Conservation (phyloP, 2,113 vertebrate genomes). For the Hymenochirus boettgeri region DNA sequence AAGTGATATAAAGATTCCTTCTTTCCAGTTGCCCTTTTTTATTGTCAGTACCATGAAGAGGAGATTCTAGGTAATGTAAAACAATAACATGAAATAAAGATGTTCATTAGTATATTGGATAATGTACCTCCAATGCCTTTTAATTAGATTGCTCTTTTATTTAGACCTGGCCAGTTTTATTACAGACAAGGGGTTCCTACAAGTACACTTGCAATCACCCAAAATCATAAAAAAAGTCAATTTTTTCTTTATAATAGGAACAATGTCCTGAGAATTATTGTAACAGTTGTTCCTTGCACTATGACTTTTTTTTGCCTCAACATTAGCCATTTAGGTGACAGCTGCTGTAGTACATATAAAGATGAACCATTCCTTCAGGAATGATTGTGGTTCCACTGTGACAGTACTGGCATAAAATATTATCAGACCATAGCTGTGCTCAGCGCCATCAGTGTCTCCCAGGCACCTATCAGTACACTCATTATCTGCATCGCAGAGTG, state of each 20-base stretch:
- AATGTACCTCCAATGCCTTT: conserved; percentile 73
- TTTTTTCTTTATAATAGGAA: conserved; percentile 56
- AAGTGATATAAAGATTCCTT: too few species aligned
- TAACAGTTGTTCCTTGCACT: conserved; percentile 71
- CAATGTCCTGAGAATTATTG: conserved; percentile 74
- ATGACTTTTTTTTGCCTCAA: conserved; percentile 68
- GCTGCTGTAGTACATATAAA: conserved; percentile 79
- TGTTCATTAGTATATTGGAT: conserved; percentile 11
- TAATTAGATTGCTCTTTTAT: conserved; percentile 74
- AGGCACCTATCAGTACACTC: conserved; percentile 94
- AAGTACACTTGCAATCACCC: conserved; percentile 54
- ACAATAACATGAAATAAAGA: too few species aligned
- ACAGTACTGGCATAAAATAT: conserved; percentile 75
- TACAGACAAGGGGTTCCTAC: conserved; percentile 54
- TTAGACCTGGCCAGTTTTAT: conserved; percentile 60
- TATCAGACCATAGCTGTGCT: conserved; percentile 90
- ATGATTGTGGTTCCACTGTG: conserved; percentile 75
- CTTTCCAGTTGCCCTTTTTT: too few species aligned
- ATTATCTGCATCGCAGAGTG: conserved; percentile 89
- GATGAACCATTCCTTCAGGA: conserved; percentile 77
- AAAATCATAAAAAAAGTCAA: conserved; percentile 47
- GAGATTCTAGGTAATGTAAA: too few species aligned
- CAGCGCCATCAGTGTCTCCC: conserved; percentile 84
- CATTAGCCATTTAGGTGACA: conserved; percentile 80
- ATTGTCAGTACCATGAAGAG: too few species aligned